Conservation (phyloP, 2,797 vertebrate species). For the Acanthornis magna region DNA sequence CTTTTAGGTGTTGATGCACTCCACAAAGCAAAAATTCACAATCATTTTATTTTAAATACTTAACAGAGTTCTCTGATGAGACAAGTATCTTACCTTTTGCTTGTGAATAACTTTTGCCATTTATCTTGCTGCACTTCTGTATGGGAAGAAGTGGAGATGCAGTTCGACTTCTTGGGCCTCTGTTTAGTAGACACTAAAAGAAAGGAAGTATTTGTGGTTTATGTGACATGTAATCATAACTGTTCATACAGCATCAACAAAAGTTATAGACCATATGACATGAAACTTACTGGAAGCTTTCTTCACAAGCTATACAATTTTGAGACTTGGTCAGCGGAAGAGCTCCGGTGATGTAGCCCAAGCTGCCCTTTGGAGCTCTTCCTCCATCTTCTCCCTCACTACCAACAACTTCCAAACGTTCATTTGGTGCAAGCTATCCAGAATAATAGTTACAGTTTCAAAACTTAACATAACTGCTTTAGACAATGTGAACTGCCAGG, state of each 20-base stretch:
- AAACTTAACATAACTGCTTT: neutral
- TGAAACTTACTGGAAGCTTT: neutral
- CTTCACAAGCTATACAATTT: neutral
- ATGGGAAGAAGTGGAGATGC: slow-evolving; percentile 49
- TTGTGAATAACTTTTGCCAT: slow-evolving; percentile 52
- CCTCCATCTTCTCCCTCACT: neutral
- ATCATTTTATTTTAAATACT: neutral
- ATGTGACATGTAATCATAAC: neutral
- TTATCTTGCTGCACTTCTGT: slow-evolving; percentile 62
- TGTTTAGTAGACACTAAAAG: slow-evolving; percentile 77
- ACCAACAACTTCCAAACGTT: neutral
- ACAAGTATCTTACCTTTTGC: slow-evolving; percentile 71
- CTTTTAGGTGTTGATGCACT: neutral
- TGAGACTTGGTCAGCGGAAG: neutral
- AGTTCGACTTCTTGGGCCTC: slow-evolving; percentile 59
- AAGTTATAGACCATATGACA: neutral
- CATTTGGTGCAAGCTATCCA: neutral
- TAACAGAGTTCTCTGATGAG: neutral
- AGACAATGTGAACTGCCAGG: neutral
- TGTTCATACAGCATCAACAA: neutral
- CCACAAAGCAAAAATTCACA: neutral
- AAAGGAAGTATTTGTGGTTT: neutral
- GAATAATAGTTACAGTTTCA: neutral
- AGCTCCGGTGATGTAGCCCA: neutral
- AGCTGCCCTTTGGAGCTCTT: neutral